Conservation (phyloP, 2,113 vertebrate species). For the Heterotis niloticus region DNA sequence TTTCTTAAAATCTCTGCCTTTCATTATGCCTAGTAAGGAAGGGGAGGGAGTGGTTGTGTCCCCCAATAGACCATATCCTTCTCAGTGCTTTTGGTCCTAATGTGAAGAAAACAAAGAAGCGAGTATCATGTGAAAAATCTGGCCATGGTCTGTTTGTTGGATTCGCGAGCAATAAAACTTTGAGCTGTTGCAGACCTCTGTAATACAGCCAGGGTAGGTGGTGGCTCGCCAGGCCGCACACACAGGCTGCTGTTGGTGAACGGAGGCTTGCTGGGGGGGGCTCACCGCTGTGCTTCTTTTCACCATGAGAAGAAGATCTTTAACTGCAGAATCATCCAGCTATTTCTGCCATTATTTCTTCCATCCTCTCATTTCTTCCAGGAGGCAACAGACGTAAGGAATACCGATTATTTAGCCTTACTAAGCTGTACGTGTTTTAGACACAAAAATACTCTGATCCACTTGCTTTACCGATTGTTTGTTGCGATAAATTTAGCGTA, state of each 20-base stretch:
- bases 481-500: no score
- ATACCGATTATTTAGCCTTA: neutral
- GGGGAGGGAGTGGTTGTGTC: no score
- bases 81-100: neutral
- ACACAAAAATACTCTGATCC: no score
- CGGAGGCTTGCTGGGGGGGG: neutral
- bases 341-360: conserved; percentile 9
- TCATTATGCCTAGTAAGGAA: no score
- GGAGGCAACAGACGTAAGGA: neutral
- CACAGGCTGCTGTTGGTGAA: neutral
- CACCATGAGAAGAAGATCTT: neutral
- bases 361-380: neutral
- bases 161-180: neutral
- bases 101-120: neutral
- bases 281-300: neutral
- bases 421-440: no score
- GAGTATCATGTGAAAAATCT: neutral
- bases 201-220: neutral
- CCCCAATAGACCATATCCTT: neutral
- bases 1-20: no score
- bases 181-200: neutral
- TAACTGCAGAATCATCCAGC: neutral
- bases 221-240: neutral
- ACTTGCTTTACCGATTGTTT: no score
- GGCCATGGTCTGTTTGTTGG: neutral